These are phyloP conservation scores for Heliothis subflexa DNA, from an alignment of 1,140 invertebrate species.

Conservation along the genomic window DNA sequence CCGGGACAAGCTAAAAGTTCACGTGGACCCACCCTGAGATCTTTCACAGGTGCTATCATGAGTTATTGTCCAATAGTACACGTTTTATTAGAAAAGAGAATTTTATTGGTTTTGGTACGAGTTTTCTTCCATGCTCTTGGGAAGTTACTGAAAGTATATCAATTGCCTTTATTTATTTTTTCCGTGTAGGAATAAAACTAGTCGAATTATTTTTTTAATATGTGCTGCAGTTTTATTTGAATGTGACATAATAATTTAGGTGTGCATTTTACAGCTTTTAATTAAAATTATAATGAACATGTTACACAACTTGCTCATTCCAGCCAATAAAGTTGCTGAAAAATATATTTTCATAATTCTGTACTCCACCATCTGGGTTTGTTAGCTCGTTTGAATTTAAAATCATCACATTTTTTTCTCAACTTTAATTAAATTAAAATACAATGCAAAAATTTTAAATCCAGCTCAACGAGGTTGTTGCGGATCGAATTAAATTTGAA, in stretches of 20 bases:
- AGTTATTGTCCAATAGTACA: slow-evolving; percentile 66
- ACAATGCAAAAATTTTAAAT: slow-evolving; percentile 54
- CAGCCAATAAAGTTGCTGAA: slow-evolving; percentile 27
- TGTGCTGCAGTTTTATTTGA: too few species aligned
- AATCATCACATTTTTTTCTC: slow-evolving; percentile 42
- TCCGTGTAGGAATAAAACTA: too few species aligned
- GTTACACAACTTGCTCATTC: slow-evolving; percentile 8
- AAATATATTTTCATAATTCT: slow-evolving; percentile 36
- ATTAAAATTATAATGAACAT: slow-evolving; percentile 4
- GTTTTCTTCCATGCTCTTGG: slow-evolving; percentile 14
- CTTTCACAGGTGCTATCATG: slow-evolving; percentile 69
- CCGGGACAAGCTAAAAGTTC: slow-evolving; percentile 57
- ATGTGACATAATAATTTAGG: neutral
- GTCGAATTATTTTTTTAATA: too few species aligned
- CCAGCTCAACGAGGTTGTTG: slow-evolving; percentile 49
- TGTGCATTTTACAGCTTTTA: neutral
- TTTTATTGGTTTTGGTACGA: slow-evolving; percentile 44
- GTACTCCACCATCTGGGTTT: slow-evolving; percentile 36
- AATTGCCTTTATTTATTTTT: slow-evolving; percentile 8
- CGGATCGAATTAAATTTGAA: slow-evolving; percentile 63
- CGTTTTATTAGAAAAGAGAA: slow-evolving; percentile 68
- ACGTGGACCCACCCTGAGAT: slow-evolving; percentile 62
- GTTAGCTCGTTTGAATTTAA: slow-evolving; percentile 47
- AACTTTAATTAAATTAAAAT: slow-evolving; percentile 50
- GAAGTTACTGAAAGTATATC: neutral